Base-by-base conservation (phyloP, 2,888 invertebrate species). In the Cryptosula pallasiana region DNA sequence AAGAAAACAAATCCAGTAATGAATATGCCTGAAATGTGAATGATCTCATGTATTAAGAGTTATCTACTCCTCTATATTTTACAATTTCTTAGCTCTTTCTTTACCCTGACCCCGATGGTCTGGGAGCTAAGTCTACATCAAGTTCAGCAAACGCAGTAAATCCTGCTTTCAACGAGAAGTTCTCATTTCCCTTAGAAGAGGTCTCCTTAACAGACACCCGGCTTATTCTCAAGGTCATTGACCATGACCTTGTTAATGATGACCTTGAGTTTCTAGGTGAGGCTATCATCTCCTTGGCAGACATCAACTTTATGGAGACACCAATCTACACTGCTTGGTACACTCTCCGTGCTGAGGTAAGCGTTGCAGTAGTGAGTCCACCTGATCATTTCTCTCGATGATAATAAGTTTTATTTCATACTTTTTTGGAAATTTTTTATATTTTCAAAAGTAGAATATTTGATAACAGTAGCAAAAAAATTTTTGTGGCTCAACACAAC, bases 201-300 rank as follows among this genome's bases (percentile, higher is more conserved):
- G 71, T 71, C 32, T 78, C 76, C 23, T 75, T 82, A 1, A 70
- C 73, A 3, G 76, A 78, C 25, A 69, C 76, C 9, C 76, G 75
- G 35, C 72, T 82, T 72, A 74, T 81, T 5, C 77, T 78, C 1
- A 79, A 81, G 73, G 73, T 75, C 16, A 78, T 79, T 78, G 81
- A 82, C 72, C 75, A 79, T 71, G 79, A 80, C 45, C 72, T 78
- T 0, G 75, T 79, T 25, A 78, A 76, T 1, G 74, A 73, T 29
- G 81, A 81, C 76, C 25, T 63, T 16, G 82, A 82, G 72, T 77
- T 82, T 54, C 76, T 80, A 2, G 82, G 82, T 1, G 81, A 82
- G 73, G 76, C 76, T 1, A 76, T 81, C 34, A 75, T 82, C 32
- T 73, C 77, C 23, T 73, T 81, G 69, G 76, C 75, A 23, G 71